Evolutionary conservation across 53 echinoderm and acorn worm genomes (phyloP).

Genomic region (Temnopleurus reevesii): DNA sequence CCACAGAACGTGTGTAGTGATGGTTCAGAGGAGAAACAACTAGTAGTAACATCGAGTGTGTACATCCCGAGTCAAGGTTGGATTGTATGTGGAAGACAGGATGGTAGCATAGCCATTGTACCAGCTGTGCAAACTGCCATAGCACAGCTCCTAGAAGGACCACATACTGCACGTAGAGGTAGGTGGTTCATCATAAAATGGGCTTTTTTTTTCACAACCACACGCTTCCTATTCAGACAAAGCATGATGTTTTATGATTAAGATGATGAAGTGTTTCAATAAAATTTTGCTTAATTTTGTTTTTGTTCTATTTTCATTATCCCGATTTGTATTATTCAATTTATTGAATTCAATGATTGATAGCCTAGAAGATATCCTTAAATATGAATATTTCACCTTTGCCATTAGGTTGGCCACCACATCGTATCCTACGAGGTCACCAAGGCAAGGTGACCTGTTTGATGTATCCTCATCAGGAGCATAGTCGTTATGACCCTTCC

Average conservation of each 20-base stretch:
- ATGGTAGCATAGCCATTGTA: constrained; percentile 96
- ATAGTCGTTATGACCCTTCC: constrained; percentile 73
- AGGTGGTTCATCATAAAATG: neutral
- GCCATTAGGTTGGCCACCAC: constrained; percentile 98
- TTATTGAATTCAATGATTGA: too few relatives aligned
- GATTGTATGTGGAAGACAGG: constrained; percentile 94
- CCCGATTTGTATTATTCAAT: too few relatives aligned
- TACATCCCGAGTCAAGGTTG: constrained; percentile 93
- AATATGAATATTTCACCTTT: too few relatives aligned
- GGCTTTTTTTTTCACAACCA: too few relatives aligned
- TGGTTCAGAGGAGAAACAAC: constrained; percentile 63
- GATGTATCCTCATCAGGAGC: constrained; percentile 94
- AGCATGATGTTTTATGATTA: too few relatives aligned
- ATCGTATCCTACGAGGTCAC: constrained; percentile 94
- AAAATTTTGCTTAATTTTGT: too few relatives aligned
- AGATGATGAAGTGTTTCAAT: too few relatives aligned
- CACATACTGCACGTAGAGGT: constrained; percentile 97
- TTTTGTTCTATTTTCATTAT: too few relatives aligned
- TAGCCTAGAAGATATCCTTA: too few relatives aligned
- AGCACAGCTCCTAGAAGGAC: constrained; percentile 95
- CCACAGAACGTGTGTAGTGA: constrained; percentile 67
- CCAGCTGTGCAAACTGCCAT: constrained; percentile 95
- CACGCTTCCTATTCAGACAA: too few relatives aligned
- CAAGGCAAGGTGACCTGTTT: constrained; percentile 96
- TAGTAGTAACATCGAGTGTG: constrained; percentile 92